Conservation (phyloP, 2,797 vertebrate genomes). For the Micropoecilia bifurca region DNA sequence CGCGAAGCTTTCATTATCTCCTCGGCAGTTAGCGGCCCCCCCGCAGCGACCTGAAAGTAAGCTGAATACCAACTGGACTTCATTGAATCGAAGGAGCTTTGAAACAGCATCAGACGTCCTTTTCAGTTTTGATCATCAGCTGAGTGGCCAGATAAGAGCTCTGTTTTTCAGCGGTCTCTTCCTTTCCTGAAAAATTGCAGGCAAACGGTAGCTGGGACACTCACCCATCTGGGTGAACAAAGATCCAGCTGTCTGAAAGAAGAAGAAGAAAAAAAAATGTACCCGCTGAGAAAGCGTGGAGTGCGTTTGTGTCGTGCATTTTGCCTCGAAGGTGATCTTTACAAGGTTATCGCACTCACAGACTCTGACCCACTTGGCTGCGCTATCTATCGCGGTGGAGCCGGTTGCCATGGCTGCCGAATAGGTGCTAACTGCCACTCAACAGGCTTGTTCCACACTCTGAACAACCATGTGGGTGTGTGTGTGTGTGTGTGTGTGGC, state of each 20-base stretch:
- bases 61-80: conserved; percentile 57
- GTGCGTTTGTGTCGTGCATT: conserved; percentile 54
- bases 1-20: conserved; percentile 55
- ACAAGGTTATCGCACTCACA: conserved; percentile 76
- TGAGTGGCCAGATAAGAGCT: conserved; percentile 54
- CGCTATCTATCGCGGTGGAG: conserved; percentile 76
- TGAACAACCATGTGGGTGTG: conserved; percentile 59
- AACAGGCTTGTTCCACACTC: conserved; percentile 76
- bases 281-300: conserved; percentile 26
- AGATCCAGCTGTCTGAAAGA: conserved; percentile 31
- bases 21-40: conserved; percentile 32
- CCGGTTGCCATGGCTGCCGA: conserved; percentile 85
- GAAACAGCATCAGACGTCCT: conserved; percentile 65
- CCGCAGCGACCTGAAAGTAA: conserved; percentile 35
- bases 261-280: not conserved
- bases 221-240: conserved; percentile 16
- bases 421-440: conserved; percentile 86
- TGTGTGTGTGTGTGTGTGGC: conserved; percentile 30
- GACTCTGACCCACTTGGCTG: conserved; percentile 85
- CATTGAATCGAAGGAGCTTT: conserved; percentile 60
- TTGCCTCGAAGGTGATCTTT: conserved; percentile 76
- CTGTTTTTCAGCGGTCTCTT: conserved; percentile 32
- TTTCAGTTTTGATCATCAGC: conserved; percentile 62
- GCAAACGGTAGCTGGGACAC: conserved; percentile 34
- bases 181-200: conserved; percentile 41